These are phyloP conservation scores for Apolygus lucorum DNA, from an alignment of 1,140 invertebrate species.

Conservation along the genomic window DNA sequence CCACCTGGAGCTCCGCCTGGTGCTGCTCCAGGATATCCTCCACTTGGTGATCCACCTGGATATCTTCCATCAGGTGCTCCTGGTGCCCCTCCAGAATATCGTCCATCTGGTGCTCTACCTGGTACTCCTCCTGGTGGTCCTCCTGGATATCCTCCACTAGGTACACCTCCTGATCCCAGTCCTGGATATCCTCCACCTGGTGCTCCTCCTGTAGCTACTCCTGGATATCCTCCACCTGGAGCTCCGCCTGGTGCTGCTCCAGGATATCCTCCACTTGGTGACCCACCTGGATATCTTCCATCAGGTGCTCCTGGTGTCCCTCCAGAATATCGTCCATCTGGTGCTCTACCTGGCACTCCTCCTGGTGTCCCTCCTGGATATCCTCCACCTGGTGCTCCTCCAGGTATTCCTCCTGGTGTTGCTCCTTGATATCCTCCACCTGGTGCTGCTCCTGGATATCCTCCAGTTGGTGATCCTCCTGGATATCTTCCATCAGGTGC, in stretches of 20 bases:
- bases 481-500: conserved; percentile 25
- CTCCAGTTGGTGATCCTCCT: conserved; percentile 27
- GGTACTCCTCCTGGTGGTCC: conserved; percentile 21
- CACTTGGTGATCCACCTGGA: not conserved
- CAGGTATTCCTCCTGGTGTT: conserved; percentile 5
- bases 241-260: conserved; percentile 28
- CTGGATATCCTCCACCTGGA: conserved; percentile 18
- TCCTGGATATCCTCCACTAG: conserved; percentile 14
- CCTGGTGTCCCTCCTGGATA: conserved; percentile 17
- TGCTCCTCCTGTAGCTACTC: not conserved
- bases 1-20: conserved; percentile 29
- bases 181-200: conserved; percentile 19
- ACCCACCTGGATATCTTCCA: conserved; percentile 15
- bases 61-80: conserved; percentile 18
- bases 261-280: conserved; percentile 22
- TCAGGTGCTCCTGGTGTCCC: conserved; percentile 24
- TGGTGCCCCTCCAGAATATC: conserved; percentile 2
- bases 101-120: conserved; percentile 2
- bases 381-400: conserved; percentile 21
- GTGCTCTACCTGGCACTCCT: conserved; percentile 23
- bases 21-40: conserved; percentile 25
- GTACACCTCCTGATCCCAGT: conserved; percentile 15
- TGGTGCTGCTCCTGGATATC: not conserved
- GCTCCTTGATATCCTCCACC: not conserved
- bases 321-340: conserved; percentile 26